Percentiles rank a stretch among this genome's conserved stretches.
phyloP scores from a whole-genome alignment of 1,140 invertebrate genomes.

The Pinna nobilis region DNA sequence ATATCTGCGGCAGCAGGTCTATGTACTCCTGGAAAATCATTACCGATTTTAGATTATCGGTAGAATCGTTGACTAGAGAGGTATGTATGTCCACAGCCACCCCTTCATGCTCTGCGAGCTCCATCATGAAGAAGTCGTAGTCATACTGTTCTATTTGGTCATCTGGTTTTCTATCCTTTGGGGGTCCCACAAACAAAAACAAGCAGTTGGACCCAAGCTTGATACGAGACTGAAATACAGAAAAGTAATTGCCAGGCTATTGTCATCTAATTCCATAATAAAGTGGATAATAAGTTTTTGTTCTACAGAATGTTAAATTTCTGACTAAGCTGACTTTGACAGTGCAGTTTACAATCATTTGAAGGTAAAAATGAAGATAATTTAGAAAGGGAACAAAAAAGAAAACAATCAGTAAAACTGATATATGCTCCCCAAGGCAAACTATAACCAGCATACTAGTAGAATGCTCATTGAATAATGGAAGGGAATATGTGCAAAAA shows the following conservation, averaged over 20 bases:
- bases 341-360: no score
- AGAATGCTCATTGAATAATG: no score
- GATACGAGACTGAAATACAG: constrained; percentile 52
- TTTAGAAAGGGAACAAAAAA: no score
- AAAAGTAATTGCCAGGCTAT: background rate
- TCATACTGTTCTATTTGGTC: constrained; percentile 42
- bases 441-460: no score
- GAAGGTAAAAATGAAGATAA: no score
- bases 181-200: constrained; percentile 58
- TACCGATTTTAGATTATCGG: constrained; percentile 36
- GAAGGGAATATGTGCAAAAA: no score
- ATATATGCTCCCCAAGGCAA: no score
- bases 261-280: no score
- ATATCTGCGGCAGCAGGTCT: constrained; percentile 78
- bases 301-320: no score
- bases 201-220: constrained; percentile 61
- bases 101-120: constrained; percentile 61
- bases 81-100: constrained; percentile 54
- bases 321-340: no score
- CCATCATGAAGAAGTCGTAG: constrained; percentile 63
- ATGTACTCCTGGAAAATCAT: constrained; percentile 78
- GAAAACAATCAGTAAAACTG: no score
- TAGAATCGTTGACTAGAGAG: constrained; percentile 32
- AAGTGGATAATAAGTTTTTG: no score
- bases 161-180: constrained; percentile 42